Base-by-base conservation (phyloP, 2,797 vertebrate genomes). In the Brachyrhaphis roseni region DNA sequence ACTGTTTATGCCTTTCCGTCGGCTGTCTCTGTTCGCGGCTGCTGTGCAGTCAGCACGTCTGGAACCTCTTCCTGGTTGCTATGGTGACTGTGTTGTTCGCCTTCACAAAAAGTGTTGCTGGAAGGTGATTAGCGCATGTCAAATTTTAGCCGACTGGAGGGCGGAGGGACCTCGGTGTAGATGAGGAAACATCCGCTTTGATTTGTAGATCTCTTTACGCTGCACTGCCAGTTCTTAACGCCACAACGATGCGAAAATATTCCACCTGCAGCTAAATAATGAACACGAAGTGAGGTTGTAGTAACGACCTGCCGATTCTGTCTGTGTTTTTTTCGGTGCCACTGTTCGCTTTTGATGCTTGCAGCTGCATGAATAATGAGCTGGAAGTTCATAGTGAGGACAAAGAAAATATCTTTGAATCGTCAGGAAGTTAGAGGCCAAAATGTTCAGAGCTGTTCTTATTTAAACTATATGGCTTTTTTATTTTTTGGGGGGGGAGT, bases 371-470 rank as follows among this genome's bases (percentile, higher is more conserved):
- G 70, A 75, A 45, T 59, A 85, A 88, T 84, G 45, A 82, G 49
- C 26, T 59, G 51, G 73, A 70, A 12, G 75, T 72, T 55, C 78
- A 74, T 75, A 88, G 84, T 86, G 72, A 76, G 77, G 70, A 88
- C 84, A 77, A 39, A 77, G 31, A 39, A 73, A 83, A 68, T 47
- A 78, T 83, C 53, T 80, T 78, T 75, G 34, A 80, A 66, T 83
- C 57, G 86, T 74, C 73, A 75, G 76, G 78, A 89, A 78, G 81
- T 75, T 82, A 87, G 74, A 86, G 83, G 81, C 53, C 72, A 80
- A 64, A 79, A 53, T 59, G 55, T 79, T 77, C 72, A 77, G 84
- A 80, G 2, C 41, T 4, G 31, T n/a, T 49, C 74, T 82, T 78
- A 80, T 80, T 81, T 87, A 75, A 74, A 8, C 72, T 74, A 72